Percentiles rank a stretch among this genome's conserved stretches.
These are phyloP conservation scores for Dione juno DNA, from an alignment of 2,888 invertebrate genomes.

Conservation along the genomic window DNA sequence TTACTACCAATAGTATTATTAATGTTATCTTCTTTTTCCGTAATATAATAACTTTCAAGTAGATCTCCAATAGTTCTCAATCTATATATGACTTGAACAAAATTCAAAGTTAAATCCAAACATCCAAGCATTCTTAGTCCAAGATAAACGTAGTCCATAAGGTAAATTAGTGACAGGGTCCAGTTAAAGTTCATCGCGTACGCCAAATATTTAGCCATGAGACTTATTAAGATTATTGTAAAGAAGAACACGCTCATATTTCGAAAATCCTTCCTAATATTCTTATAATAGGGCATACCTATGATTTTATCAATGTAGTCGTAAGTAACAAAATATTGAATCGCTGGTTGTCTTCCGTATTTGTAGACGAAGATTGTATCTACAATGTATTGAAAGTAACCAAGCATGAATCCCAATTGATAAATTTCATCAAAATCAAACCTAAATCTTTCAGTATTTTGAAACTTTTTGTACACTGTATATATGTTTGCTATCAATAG, in stretches of 20 bases:
- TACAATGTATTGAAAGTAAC: slow-evolving; percentile 41
- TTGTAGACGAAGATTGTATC: slow-evolving; percentile 43
- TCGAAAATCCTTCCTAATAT: slow-evolving; percentile 37
- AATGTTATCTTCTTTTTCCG: slow-evolving; percentile 22
- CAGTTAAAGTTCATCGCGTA: slow-evolving; percentile 36
- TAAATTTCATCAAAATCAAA: slow-evolving; percentile 34
- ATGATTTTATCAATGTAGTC: slow-evolving; percentile 42
- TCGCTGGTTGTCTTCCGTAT: slow-evolving; percentile 38
- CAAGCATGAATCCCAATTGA: slow-evolving; percentile 34
- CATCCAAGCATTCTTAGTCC: slow-evolving; percentile 37
- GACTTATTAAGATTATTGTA: slow-evolving; percentile 10
- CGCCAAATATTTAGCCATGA: slow-evolving; percentile 28
- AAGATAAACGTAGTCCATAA: slow-evolving; percentile 41
- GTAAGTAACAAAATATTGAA: slow-evolving; percentile 42
- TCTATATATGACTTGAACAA: slow-evolving; percentile 43
- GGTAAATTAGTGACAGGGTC: slow-evolving; percentile 19
- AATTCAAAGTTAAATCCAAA: slow-evolving; percentile 40
- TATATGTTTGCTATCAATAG: slow-evolving; percentile 14
- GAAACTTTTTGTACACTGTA: slow-evolving; percentile 28
- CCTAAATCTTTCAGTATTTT: not conserved
- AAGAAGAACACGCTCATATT: slow-evolving; percentile 26
- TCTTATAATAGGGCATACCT: slow-evolving; percentile 36
- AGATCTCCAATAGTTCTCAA: slow-evolving; percentile 41
- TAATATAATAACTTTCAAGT: slow-evolving; percentile 38
- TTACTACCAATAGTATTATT: slow-evolving; percentile 22